Evolutionary conservation across 1,140 invertebrate genomes (phyloP), one percentile per base, ranked within the genome.

Genomic region (Drosophila rufa): DNA sequence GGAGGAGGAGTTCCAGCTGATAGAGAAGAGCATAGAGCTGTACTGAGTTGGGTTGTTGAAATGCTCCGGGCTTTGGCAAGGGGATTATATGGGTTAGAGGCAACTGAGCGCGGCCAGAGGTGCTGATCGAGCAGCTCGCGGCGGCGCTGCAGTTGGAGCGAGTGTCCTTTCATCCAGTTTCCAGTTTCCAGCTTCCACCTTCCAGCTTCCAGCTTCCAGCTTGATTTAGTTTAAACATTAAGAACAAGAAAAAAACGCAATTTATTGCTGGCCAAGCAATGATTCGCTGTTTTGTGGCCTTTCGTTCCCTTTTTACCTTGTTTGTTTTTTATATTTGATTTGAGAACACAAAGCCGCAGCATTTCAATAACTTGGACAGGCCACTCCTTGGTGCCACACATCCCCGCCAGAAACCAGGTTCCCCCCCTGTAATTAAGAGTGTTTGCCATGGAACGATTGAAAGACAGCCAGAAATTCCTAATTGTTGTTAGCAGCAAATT

Each of bases 401-500:
- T 48, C 68, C 60, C 36, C 45, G 48, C 64, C 59, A 45, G 33
- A 64, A 33, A 45, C 14, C 17, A 38, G 46, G 53, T 8, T 58
- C 27, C 27, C 27, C 27, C 33, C 74, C 75, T 68, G 48, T 77
- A 76, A 76, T 53, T 67, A 25, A 76, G 59, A 55, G 64, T 40
- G 30, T 60, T 66, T 68, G 74, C 73, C 73, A 15, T 30, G 47
- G 40, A 69, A 30, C 30, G 38, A 61, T 51, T 15, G 70, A 67
- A 69, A 64, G 65, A 68, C 47, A 68, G 66, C n/a, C 36, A 58
- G 42, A 60, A 83, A 87, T 87, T 89, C 84, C 84, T 89, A 89
- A 84, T 90, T 87, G 84, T 87, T 87, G 84, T 87, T 55, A 89
- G 84, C 84, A 84, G 84, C 80, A 84, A 84, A 87, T 87, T 87